Evolutionary conservation across 2,797 vertebrate species (phyloP).

Genomic region (Rallus crepitans): DNA sequence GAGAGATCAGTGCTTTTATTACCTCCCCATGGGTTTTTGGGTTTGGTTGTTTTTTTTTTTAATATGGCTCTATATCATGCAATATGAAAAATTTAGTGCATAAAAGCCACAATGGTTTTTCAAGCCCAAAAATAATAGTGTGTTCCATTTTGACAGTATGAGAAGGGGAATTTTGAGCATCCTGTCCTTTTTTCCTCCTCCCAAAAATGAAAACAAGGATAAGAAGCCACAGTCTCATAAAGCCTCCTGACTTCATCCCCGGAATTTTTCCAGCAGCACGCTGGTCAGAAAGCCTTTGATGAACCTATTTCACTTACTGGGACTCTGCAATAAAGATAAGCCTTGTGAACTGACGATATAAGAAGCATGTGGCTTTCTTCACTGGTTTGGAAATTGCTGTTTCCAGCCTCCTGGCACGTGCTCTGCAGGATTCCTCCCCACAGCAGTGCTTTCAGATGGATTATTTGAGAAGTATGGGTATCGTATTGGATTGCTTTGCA

Average conservation of each 20-base stretch:
- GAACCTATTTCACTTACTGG: neutral
- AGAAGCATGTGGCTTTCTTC: neutral
- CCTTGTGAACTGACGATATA: neutral
- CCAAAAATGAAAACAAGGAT: neutral
- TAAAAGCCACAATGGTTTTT: neutral
- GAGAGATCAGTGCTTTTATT: neutral
- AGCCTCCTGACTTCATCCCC: neutral
- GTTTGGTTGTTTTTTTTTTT: neutral
- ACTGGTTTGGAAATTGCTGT: neutral
- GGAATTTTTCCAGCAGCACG: neutral
- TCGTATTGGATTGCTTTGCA: neutral
- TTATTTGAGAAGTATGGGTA: slow-evolving; percentile 7
- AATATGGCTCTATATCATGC: accelerated
- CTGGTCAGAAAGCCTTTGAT: neutral
- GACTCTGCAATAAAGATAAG: neutral
- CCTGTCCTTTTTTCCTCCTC: neutral
- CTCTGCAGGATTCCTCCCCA: neutral
- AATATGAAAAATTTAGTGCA: neutral
- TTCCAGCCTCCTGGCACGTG: neutral
- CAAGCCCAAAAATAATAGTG: accelerated
- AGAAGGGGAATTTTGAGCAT: neutral
- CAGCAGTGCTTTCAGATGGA: neutral
- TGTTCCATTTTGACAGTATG: neutral
- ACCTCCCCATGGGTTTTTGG: accelerated
- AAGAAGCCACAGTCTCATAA: neutral